Conservation (phyloP, 2,797 vertebrate species). For the Acanthopagrus latus region DNA sequence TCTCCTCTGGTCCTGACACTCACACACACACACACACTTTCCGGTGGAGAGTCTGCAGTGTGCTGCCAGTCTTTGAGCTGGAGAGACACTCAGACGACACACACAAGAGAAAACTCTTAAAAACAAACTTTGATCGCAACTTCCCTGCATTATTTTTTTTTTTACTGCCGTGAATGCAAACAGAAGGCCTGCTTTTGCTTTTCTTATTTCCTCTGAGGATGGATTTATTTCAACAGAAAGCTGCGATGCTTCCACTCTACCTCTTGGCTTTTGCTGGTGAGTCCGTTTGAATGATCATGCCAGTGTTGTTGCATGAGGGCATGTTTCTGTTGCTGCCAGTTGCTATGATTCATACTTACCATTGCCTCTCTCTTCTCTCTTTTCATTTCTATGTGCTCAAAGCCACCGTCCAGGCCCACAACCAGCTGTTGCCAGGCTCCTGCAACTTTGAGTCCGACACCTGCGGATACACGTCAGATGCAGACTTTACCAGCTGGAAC, state of each 20-base stretch:
- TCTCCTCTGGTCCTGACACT: conserved; percentile 43
- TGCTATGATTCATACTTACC: conserved; percentile 78
- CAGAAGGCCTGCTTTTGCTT: conserved; percentile 5
- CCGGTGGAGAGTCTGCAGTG: conserved; percentile 59
- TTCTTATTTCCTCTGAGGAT: conserved; percentile 13
- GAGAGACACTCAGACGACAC: conserved; percentile 71
- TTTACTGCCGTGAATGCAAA: conserved; percentile 16
- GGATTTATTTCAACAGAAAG: conserved; percentile 7
- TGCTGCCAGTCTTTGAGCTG: conserved; percentile 74
- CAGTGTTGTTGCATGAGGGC: conserved; percentile 51
- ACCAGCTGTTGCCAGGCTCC: conserved; percentile 86
- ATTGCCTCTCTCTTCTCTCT: conserved; percentile 33
- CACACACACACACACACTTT: conserved; percentile 13
- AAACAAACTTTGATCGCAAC: conserved; percentile 29
- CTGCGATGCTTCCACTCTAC: conserved; percentile 69
- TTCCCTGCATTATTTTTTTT: conserved; percentile 13
- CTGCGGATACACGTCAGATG: conserved; percentile 90
- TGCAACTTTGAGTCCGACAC: conserved; percentile 91
- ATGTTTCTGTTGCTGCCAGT: conserved; percentile 59
- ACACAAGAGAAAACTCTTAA: conserved; percentile 18
- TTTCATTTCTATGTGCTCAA: conserved; percentile 30
- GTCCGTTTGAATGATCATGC: conserved; percentile 37
- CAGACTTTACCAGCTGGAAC: conserved; percentile 87
- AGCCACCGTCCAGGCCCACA: conserved; percentile 79
- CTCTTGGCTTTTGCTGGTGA: conserved; percentile 78